Base-by-base conservation (phyloP, 2,888 invertebrate genomes). In the Mythimna lalbum region DNA sequence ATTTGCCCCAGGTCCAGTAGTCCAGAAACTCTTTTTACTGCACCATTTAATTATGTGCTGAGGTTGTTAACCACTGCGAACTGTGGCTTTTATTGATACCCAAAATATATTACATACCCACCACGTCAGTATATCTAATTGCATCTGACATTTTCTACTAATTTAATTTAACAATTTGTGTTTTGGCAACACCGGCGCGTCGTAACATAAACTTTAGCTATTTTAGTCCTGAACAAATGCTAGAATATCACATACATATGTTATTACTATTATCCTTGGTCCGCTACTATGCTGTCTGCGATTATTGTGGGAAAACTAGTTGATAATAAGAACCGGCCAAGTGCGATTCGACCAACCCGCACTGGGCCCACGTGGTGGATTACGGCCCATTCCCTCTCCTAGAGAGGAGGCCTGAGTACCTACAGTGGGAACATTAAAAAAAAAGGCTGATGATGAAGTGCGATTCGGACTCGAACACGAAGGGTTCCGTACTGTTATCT, bases 261-360 rank as follows among this genome's bases (percentile, higher is more conserved):
- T 47, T 73, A 47, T 59, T 47, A 43, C 9, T 9, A n/a, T 10
- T 56, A 66, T 73, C 80, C 74, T 79, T 73, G 73, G 19, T n/a
- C 10, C 4, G 2, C 17, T 79, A 33, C n/a, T 63, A 12, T 76
- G 19, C 33, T 50, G 0, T 39, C 17, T 76, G 80, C 53, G 80
- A 80, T 73, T 43, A 71, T 71, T 47, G 43, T 49, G 23, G 33
- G 5, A 43, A 43, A 70, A 43, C 43, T 9, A 10, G 52, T n/a
- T n/a, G n/a, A n/a, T 49, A 43, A 53, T 57, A 52, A 39, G 31
- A 69, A 12, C 27, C 27, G 3, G 27, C 2, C 27, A 27, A 27
- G 27, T 27, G 27, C 27, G 27, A 27, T 3, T 27, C 27, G 27
- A n/a, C n/a, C n/a, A n/a, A n/a, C n/a, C n/a, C n/a, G n/a, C n/a